phyloP scores from a whole-genome alignment of 2,888 invertebrate species.

The Mycalesis mineus region DNA sequence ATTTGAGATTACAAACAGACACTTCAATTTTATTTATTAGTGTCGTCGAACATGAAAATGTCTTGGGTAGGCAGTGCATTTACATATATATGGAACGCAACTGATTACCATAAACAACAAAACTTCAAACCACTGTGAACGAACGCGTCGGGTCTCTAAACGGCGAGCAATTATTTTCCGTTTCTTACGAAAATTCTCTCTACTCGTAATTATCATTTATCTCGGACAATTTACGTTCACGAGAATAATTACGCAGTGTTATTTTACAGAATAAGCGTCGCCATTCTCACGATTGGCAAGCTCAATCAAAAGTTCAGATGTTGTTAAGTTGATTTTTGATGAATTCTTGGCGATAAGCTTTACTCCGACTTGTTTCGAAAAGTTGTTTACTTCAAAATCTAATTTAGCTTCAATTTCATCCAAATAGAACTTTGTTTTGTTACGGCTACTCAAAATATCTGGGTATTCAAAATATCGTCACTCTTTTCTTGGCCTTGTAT shows the following conservation, averaged over 20 bases:
- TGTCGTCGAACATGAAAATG: too few species aligned
- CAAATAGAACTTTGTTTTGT: background rate
- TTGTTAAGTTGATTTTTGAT: slow-evolving; percentile 5
- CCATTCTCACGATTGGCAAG: slow-evolving; percentile 24
- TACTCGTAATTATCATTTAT: slow-evolving; percentile 28
- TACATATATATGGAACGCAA: too few species aligned
- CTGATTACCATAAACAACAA: too few species aligned
- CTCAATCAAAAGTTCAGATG: slow-evolving; percentile 22
- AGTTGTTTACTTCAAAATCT: background rate
- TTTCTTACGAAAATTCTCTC: slow-evolving; percentile 19
- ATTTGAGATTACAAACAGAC: too few species aligned
- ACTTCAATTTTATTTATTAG: too few species aligned
- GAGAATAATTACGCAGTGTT: slow-evolving; percentile 29
- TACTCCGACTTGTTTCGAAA: background rate
- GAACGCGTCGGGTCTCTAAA: slow-evolving; percentile 4
- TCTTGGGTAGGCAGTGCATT: too few species aligned
- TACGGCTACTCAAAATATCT: too few species aligned
- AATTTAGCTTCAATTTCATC: background rate
- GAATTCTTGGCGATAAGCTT: background rate
- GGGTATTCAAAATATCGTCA: too few species aligned
- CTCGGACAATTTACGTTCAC: slow-evolving; percentile 27
- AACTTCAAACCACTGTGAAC: too few species aligned
- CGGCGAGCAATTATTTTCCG: slow-evolving; percentile 13
- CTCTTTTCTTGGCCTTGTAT: too few species aligned
- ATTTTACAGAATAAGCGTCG: slow-evolving; percentile 22